Percentiles rank a stretch among this genome's conserved stretches.
Conservation (phyloP, 2,113 vertebrate genomes). For the Alces alces region DNA sequence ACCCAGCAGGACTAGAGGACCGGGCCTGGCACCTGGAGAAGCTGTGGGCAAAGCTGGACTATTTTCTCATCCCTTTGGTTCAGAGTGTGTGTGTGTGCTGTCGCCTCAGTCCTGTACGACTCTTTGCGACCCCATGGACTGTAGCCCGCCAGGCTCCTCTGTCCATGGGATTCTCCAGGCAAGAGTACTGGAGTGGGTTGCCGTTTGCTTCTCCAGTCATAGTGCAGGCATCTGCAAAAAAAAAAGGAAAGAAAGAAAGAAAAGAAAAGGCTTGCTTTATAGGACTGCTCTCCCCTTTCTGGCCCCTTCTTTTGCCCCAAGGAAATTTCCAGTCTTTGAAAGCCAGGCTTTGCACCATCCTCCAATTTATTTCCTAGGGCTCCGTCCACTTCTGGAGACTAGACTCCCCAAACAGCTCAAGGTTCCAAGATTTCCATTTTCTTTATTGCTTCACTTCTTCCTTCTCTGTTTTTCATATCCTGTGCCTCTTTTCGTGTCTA, state of each 20-base stretch:
- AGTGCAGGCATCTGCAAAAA: not conserved
- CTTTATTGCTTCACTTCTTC: slow-evolving; percentile 46
- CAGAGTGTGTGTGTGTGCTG: not conserved
- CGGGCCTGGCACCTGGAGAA: not conserved
- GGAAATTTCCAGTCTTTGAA: slow-evolving; percentile 40
- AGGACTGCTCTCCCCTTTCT: not conserved
- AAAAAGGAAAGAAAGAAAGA: not conserved
- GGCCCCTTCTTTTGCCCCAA: not conserved
- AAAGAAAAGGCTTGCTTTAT: not conserved
- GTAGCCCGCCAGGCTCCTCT: not conserved
- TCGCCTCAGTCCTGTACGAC: rapidly evolving
- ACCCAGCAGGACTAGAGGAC: rapidly evolving
- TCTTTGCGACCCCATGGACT: not conserved
- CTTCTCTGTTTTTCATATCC: slow-evolving; percentile 19
- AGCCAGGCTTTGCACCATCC: not conserved
- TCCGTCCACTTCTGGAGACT: not conserved
- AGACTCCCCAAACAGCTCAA: not conserved
- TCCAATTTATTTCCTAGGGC: not conserved
- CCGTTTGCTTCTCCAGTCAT: not conserved
- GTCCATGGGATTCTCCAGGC: not conserved
- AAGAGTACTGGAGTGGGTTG: not conserved
- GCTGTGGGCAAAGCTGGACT: not conserved
- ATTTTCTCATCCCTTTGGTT: not conserved
- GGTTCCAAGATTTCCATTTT: slow-evolving; percentile 42
- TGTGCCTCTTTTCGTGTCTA: not conserved